Base-by-base conservation (phyloP, 2,797 vertebrate genomes). In the Galaxias olidus region DNA sequence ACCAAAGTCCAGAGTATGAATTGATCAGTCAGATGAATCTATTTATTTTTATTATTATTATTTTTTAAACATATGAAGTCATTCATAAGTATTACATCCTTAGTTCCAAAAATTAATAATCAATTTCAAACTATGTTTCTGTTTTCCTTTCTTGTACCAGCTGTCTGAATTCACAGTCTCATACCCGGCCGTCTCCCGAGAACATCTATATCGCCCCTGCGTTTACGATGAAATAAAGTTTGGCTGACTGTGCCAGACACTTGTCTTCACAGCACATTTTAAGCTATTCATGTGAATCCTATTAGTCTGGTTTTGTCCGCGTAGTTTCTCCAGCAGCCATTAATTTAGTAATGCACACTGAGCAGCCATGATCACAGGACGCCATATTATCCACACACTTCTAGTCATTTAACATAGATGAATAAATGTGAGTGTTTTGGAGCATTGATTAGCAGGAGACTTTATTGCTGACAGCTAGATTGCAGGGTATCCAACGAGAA, bases 381-480 rank as follows among this genome's bases (percentile, higher is more conserved):
- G 92, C 90, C 87, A 90, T 91, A 90, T 95, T 95, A 95, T 95
- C 94, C 92, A 93, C 93, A 93, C 95, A 92, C 94, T 89, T 90
- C 93, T 96, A 96, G 96, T 98, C 94, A 96, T 98, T 98, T 95
- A 96, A 94, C 93, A 93, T 94, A 95, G 95, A 94, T 94, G 96
- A 96, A 96, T 97, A 96, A 96, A 97, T 94, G 95, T 92, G 95
- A 96, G 94, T 96, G 95, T 97, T 96, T 94, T 93, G 87, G 90
- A 94, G 94, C 94, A 92, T 92, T 97, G 96, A 98, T 98, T 96
- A 93, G 94, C 91, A 91, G 93, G 91, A 92, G 92, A 93, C 92
- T 97, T 95, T 94, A 92, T 92, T 91, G 94, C 92, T 98, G 96
- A 98, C 96, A 98, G 95, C 93, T 95, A 97, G 96, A 99, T 99